Evolutionary conservation across 2,113 vertebrate genomes (phyloP).

Genomic region (Sclerurus mexicanus): DNA sequence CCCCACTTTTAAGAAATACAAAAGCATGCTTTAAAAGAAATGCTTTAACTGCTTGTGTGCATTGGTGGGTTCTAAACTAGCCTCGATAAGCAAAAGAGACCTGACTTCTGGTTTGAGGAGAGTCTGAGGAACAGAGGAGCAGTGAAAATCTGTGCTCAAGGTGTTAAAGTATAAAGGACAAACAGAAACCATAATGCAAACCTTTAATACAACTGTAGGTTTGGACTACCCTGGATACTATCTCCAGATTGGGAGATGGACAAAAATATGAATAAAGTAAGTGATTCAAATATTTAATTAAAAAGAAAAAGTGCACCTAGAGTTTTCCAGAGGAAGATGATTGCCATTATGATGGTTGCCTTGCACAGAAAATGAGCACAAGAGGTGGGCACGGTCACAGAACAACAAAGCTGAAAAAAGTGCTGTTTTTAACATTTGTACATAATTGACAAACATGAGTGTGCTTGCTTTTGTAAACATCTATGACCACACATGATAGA

Average conservation of each 20-base stretch:
- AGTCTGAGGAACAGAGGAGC: neutral
- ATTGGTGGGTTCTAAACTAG: neutral
- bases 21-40: neutral
- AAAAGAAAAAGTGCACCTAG: neutral
- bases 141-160: neutral
- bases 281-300: neutral
- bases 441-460: neutral
- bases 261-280: neutral
- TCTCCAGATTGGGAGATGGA: neutral
- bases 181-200: neutral
- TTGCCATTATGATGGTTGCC: neutral
- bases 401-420: neutral
- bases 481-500: neutral
- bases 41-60: neutral
- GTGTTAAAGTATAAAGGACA: neutral
- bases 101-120: neutral
- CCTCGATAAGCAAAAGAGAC: neutral
- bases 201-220: neutral
- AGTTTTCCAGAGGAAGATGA: neutral
- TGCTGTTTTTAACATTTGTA: neutral
- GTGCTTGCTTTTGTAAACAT: neutral
- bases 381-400: neutral
- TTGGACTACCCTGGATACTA: neutral
- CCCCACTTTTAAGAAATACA: neutral
- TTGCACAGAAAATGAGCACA: neutral